Evolutionary conservation across 2,113 vertebrate species (phyloP).

Genomic region (Meriones unguiculatus): DNA sequence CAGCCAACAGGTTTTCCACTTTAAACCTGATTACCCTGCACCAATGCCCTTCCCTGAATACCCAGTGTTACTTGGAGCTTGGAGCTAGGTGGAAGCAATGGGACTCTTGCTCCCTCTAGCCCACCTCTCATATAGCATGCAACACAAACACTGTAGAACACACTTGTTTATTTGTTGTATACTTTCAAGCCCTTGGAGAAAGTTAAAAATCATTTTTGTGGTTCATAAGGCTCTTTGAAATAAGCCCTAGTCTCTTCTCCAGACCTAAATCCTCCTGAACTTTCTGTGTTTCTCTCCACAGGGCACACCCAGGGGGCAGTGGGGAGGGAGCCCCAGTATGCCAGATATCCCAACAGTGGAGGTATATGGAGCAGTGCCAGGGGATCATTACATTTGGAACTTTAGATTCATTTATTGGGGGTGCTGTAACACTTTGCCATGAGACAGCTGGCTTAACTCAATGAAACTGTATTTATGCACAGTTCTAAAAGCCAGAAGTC

Average conservation of each 20-base stretch:
- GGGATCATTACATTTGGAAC: background rate
- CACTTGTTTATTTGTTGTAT: background rate
- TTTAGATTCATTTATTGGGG: background rate
- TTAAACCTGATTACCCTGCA: background rate
- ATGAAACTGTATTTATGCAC: background rate
- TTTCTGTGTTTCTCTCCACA: background rate
- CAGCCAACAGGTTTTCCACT: constrained; percentile 11
- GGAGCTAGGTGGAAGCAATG: background rate
- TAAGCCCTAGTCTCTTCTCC: background rate
- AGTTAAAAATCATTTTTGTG: background rate
- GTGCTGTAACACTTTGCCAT: background rate
- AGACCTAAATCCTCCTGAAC: background rate
- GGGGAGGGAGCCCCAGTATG: accelerated
- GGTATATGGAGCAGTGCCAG: background rate
- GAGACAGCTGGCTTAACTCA: background rate
- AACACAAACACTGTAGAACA: background rate
- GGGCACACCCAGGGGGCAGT: accelerated
- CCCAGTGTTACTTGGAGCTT: background rate
- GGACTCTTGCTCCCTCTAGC: background rate
- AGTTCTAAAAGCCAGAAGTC: background rate
- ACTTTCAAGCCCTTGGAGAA: background rate
- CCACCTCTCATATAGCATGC: background rate
- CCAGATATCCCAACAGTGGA: background rate
- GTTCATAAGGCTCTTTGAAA: background rate
- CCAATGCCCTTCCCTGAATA: background rate